phyloP scores from a whole-genome alignment of 2,113 vertebrate species.

The Oceanodroma tethys region DNA sequence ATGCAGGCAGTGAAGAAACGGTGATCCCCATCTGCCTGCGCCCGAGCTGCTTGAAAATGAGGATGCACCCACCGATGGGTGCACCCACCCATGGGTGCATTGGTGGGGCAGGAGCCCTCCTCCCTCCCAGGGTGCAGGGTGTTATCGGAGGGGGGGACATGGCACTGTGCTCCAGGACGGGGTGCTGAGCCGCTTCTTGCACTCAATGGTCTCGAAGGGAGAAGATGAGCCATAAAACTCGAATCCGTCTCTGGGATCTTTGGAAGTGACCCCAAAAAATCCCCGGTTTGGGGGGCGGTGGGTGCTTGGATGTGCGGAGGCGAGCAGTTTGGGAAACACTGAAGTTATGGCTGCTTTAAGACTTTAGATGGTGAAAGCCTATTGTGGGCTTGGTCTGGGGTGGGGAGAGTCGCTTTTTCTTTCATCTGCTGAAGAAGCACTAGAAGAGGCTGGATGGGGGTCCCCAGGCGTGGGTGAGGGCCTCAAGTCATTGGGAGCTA shows the following conservation, averaged over 20 bases:
- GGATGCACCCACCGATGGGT: rapidly evolving
- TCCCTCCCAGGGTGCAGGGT: rapidly evolving
- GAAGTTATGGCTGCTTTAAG: not conserved
- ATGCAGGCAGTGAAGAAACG: not conserved
- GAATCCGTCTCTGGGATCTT: not conserved
- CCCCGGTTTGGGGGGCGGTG: rapidly evolving
- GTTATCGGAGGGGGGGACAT: rapidly evolving
- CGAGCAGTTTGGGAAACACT: not conserved
- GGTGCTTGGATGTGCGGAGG: rapidly evolving
- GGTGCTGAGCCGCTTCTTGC: rapidly evolving
- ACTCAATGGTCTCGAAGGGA: not conserved
- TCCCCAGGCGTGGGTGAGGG: not conserved
- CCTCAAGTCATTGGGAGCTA: rapidly evolving
- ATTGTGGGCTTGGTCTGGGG: rapidly evolving
- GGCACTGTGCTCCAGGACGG: rapidly evolving
- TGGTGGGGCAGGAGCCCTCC: not conserved
- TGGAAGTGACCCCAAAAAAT: not conserved
- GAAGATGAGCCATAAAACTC: not conserved
- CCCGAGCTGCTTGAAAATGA: not conserved
- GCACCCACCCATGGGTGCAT: rapidly evolving
- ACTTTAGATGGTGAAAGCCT: not conserved
- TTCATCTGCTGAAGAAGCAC: not conserved
- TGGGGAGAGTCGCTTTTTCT: not conserved
- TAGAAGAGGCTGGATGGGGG: rapidly evolving
- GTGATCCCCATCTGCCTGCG: not conserved